Evolutionary conservation across 2,888 invertebrate species (phyloP), one percentile per base, ranked within the genome.

Genomic region (Drosophila picticornis): DNA sequence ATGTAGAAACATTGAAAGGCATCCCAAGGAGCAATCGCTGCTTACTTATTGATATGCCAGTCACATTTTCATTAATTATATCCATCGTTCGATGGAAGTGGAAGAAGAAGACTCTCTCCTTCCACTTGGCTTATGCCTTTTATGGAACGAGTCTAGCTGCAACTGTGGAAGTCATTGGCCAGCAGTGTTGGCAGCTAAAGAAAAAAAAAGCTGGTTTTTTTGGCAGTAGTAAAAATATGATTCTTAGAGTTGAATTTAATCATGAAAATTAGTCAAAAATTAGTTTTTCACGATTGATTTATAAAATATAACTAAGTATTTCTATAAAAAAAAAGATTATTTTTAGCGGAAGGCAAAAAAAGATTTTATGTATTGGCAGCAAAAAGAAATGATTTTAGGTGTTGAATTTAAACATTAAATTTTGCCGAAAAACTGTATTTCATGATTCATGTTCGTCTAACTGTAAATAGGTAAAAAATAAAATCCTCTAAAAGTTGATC

Each of bases 1-100:
- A 81, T 67, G 74, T 68, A 58, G 46, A 72, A 74, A 70, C 65
- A 79, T 61, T 61, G 56, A 19, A 27, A 46, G 25, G 67, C 61
- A 60, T 65, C 50, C 38, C 27, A 57, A 75, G 66, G 51, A 72
- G 57, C 59, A 46, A 9, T 63, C 59, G 68, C 40, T 84, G 80
- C 52, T 51, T 46, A 43, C 80, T 32, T 84, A 52, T 46, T 48
- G 46, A 85, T 25, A 46, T 83, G 69, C 83, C 32, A 74, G 50
- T 56, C 88, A 74, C 87, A 84, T 75, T 61, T 46, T 76, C 60
- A 56, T 84, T 78, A 81, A 81, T 81, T 81, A 68, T 68, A 56
- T 56, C 25, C 16, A 36, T 46, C 38, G 58, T 81, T 78, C 48
- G 57, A 52, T 61, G 58, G 40, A 72, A 74, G n/a, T 56, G 50